Percentiles rank a stretch among this genome's conserved stretches.
These are phyloP conservation scores for Dermatophagoides farinae DNA, from an alignment of 1,140 invertebrate genomes.

Conservation along the genomic window DNA sequence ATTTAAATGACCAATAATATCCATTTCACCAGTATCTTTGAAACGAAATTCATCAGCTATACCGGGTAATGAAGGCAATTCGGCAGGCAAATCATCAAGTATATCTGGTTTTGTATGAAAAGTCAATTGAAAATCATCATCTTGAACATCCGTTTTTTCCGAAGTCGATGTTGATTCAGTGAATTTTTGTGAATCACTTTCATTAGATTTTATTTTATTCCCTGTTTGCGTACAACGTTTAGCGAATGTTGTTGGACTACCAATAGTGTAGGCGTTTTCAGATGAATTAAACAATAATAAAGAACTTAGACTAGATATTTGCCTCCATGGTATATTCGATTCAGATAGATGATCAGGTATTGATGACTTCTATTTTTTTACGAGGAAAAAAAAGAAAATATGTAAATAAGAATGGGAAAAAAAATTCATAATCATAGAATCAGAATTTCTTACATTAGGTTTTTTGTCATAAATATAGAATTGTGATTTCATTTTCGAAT, in stretches of 20 bases:
- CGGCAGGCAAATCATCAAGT: neutral
- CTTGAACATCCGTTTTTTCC: neutral
- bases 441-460: neutral
- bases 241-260: neutral
- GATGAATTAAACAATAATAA: constrained; percentile 1
- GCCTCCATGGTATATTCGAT: neutral
- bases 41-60: neutral
- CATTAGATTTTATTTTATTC: neutral
- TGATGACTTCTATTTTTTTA: neutral
- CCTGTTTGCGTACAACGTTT: neutral
- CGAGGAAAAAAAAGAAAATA: no score
- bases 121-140: neutral
- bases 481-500: constrained; percentile 6
- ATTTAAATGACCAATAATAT: neutral
- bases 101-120: neutral
- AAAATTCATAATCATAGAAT: neutral
- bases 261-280: neutral
- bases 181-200: neutral
- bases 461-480: constrained; percentile 1
- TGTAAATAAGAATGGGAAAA: neutral
- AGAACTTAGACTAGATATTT: neutral
- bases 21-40: neutral
- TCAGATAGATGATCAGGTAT: constrained; percentile 3
- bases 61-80: neutral
- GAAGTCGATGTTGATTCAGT: neutral